Evolutionary conservation across 2,888 invertebrate species (phyloP), one percentile per base, ranked within the genome.

Genomic region (Hololepta plana): DNA sequence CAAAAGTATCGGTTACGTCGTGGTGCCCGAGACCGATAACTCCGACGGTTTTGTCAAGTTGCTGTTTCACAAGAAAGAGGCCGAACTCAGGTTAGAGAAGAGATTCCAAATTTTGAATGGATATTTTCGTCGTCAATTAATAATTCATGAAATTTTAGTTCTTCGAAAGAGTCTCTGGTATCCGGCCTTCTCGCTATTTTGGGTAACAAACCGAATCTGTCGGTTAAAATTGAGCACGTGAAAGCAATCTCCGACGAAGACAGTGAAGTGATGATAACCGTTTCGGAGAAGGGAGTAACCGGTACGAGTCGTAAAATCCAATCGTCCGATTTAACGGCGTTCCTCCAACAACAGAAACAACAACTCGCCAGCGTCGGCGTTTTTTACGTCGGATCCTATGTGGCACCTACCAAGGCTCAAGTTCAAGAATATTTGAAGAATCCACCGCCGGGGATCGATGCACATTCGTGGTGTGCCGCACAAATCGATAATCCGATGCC

Each of bases 401-500:
- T 79, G 0, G 65, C 72, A 21, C 75, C 88, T 22, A 71, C 79
- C 36, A 75, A 74, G 27, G 72, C 76, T 32, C 75, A 80, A 45
- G 46, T 88, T 9, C 77, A 82, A 37, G 80, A 87, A 41, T 96
- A 95, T 55, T 57, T 93, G 31, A 81, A 84, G 40, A 77, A 72
- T 39, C 79, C 93, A n/a, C 95, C 93, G 2, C 66, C 72, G 35
- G 80, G 90, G n/a, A 80, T 95, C 45, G 90, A 93, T 52, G 72
- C 76, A 24, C 64, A 87, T 32, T 62, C 95, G 41, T 98, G 98
- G 98, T 77, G 82, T 44, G 93, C 96, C 52, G 95, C 95, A 0
- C 88, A 90, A 44, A 59, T 76, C 14, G 93, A 95, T 46, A 98
- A 98, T 59, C 98, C 96, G 0, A 84, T 95, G 53, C 72, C 85